Conservation (phyloP, 2,797 vertebrate genomes). For the Cottoperca gobio region DNA sequence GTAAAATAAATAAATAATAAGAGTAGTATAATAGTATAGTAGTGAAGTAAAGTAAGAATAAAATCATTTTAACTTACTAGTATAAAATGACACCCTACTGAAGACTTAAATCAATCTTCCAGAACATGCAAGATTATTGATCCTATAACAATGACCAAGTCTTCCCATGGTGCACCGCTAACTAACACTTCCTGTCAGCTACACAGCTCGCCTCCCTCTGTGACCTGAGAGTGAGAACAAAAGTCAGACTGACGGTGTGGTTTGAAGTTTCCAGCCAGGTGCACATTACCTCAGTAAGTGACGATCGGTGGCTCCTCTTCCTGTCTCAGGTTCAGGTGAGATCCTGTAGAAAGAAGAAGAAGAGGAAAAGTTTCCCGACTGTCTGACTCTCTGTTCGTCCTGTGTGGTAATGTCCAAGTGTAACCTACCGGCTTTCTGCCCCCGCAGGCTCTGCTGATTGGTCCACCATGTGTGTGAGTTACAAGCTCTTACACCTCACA, state of each 20-base stretch:
- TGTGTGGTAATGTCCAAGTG: slow-evolving; percentile 37
- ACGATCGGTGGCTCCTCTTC: not conserved
- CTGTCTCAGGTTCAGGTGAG: slow-evolving; percentile 34
- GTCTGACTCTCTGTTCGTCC: slow-evolving; percentile 18
- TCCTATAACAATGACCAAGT: not conserved
- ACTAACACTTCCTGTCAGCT: slow-evolving; percentile 19
- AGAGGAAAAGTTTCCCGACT: not conserved
- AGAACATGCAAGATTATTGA: not conserved
- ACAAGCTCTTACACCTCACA: slow-evolving; percentile 60
- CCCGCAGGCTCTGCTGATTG: slow-evolving; percentile 60
- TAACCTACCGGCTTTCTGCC: slow-evolving; percentile 66
- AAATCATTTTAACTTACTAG: not conserved
- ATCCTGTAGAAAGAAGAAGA: not conserved
- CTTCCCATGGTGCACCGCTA: slow-evolving; percentile 28
- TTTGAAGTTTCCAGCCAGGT: not conserved
- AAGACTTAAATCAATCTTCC: not conserved
- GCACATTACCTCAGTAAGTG: slow-evolving; percentile 48
- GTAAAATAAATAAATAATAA: not conserved
- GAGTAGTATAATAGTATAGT: too few relatives aligned
- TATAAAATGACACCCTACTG: not conserved
- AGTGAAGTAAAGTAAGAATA: too few relatives aligned
- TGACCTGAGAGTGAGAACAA: not conserved
- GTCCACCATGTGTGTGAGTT: slow-evolving; percentile 54
- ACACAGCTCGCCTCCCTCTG: not conserved
- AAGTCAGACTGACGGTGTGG: not conserved